Conservation (phyloP, 2,113 vertebrate species). For the Gavialis gangeticus region DNA sequence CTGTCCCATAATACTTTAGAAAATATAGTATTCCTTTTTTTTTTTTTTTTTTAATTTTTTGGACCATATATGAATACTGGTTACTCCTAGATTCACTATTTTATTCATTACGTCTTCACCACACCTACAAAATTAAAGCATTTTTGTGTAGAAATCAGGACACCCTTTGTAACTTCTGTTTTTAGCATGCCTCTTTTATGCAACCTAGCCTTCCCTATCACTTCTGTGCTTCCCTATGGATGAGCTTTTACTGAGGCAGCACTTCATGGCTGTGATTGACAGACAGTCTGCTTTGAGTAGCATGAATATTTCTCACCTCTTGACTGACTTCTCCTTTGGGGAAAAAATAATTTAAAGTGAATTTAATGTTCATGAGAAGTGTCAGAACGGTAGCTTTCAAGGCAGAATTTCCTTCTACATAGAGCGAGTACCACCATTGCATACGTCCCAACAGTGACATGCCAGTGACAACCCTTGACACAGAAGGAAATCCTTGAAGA, state of each 20-base stretch:
- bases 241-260: background rate
- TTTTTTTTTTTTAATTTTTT: no score
- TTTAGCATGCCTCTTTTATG: background rate
- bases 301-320: background rate
- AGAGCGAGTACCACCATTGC: background rate
- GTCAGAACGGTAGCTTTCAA: background rate
- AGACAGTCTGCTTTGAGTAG: background rate
- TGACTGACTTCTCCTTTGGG: slow-evolving; percentile 7
- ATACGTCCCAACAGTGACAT: background rate
- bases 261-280: background rate
- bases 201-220: slow-evolving; percentile 1
- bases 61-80: background rate
- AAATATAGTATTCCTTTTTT: no score
- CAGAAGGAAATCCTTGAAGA: background rate
- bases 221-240: slow-evolving; percentile 2
- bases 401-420: background rate
- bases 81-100: background rate
- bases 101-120: background rate
- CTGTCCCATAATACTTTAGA: no score
- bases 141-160: background rate
- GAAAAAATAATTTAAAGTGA: slow-evolving; percentile 6
- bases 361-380: background rate
- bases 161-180: background rate
- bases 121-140: slow-evolving; percentile 3
- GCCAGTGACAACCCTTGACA: background rate